Conservation (phyloP, 2,888 invertebrate species). For the Mellilla xanthometata region DNA sequence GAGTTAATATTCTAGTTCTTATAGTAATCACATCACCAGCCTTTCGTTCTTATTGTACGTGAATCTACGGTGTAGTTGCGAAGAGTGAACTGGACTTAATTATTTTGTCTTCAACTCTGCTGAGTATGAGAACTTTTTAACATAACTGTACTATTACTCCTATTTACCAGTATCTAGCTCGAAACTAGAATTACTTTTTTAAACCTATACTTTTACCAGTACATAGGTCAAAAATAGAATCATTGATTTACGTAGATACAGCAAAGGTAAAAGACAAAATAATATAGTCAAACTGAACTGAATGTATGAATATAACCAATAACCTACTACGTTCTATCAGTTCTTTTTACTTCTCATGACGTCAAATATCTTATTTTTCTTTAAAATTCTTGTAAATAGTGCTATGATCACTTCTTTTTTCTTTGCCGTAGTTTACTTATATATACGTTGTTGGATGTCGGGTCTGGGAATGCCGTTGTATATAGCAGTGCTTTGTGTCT, state of each 20-base stretch:
- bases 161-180: no score
- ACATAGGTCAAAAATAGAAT: no score
- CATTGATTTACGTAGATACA: not conserved
- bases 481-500: constrained; percentile 29
- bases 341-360: not conserved
- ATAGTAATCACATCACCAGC: constrained; percentile 42
- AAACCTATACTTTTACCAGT: no score
- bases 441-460: constrained; percentile 6
- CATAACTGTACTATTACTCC: no score
- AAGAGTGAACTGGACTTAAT: not conserved
- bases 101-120: not conserved
- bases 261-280: not conserved
- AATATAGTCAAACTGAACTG: not conserved
- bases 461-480: constrained; percentile 32
- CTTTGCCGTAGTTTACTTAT: no score
- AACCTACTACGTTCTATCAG: not conserved
- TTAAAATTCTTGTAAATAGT: constrained; percentile 14
- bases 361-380: not conserved
- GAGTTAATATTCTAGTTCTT: constrained; percentile 52
- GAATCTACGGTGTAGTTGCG: constrained; percentile 13
- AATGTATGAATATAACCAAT: not conserved
- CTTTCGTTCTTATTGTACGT: constrained; percentile 49
- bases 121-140: not conserved
- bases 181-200: no score
- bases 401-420: not conserved